These are phyloP conservation scores for Coenobita brevimanus DNA, from an alignment of 1,140 invertebrate genomes.

Conservation along the genomic window DNA sequence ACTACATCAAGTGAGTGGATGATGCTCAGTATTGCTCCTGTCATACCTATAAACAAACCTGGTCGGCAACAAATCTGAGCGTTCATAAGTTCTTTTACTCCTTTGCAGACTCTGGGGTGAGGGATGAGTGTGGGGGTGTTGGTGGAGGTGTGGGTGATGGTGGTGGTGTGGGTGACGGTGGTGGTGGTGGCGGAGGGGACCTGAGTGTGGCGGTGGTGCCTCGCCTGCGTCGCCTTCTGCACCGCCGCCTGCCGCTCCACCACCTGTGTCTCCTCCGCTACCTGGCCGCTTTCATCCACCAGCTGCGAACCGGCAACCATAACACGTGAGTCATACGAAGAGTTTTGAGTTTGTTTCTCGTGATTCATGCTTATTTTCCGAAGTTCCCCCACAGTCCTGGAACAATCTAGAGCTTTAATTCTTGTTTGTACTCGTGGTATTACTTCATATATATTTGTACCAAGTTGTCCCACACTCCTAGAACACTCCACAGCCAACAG, in stretches of 20 bases:
- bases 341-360: no score
- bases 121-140: neutral
- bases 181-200: neutral
- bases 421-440: no score
- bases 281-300: constrained; percentile 55
- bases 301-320: constrained; percentile 51
- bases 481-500: no score
- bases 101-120: constrained; percentile 15
- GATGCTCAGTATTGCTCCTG: neutral
- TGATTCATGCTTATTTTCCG: no score
- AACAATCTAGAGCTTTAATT: no score
- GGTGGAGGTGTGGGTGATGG: neutral
- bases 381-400: no score
- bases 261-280: constrained; percentile 56
- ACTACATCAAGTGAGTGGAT: no score
- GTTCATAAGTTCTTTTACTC: neutral
- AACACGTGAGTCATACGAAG: constrained; percentile 64
- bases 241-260: constrained; percentile 55
- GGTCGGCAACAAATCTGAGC: no score
- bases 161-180: neutral
- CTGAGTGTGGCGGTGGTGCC: constrained; percentile 55
- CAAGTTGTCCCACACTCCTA: no score
- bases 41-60: no score
- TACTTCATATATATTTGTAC: no score
- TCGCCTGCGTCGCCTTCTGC: constrained; percentile 47